These are phyloP conservation scores for Monomorium pharaonis DNA, from an alignment of 1,140 invertebrate genomes.

Conservation along the genomic window DNA sequence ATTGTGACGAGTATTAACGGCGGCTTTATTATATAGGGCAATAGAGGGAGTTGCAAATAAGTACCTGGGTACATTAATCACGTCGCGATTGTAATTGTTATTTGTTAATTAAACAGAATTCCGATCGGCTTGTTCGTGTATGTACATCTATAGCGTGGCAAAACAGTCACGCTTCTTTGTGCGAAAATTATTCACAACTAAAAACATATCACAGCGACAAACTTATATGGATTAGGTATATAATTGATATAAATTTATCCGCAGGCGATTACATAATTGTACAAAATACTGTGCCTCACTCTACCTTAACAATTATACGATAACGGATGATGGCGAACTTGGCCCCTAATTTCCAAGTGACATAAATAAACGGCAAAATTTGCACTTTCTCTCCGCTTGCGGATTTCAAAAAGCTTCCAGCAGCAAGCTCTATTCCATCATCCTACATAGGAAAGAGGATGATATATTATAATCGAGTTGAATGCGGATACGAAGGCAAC, in stretches of 20 bases:
- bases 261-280: background rate
- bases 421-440: background rate
- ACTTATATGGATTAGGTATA: constrained; percentile 27
- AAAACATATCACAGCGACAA: background rate
- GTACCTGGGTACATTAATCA: constrained; percentile 34
- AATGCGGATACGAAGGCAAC: background rate
- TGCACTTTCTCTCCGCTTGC: background rate
- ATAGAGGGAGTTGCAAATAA: constrained; percentile 16
- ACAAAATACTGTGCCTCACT: background rate
- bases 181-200: constrained; percentile 6
- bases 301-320: background rate
- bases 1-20: constrained; percentile 42
- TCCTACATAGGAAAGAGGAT: background rate
- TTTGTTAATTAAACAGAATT: constrained; percentile 24
- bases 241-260: constrained; percentile 21
- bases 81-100: constrained; percentile 15
- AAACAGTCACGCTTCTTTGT: constrained; percentile 30
- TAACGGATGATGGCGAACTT: background rate
- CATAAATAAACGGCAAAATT: background rate
- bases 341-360: background rate
- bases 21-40: constrained; percentile 11
- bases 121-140: background rate
- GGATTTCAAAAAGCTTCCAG: background rate
- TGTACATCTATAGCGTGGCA: too few species aligned
- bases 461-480: constrained; percentile 5